Conservation (phyloP, 2,797 vertebrate genomes). For the Hydrolagus colliei region DNA sequence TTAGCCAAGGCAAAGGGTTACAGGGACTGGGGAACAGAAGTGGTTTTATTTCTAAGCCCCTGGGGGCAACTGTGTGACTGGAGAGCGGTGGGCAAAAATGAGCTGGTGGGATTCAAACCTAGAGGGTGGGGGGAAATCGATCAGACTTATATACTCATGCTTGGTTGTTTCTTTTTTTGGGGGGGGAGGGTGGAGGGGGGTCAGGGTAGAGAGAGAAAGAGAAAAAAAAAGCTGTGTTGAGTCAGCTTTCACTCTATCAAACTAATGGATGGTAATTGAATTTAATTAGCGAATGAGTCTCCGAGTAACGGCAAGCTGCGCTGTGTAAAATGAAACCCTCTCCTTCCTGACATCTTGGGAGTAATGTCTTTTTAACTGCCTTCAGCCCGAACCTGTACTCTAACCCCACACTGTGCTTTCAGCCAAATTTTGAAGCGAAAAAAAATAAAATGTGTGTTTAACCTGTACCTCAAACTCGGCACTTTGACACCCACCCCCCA, state of each 20-base stretch:
- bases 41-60: constrained; percentile 39
- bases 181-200: too few species aligned
- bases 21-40: neutral
- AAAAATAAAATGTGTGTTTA: too few species aligned
- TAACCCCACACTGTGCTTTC: too few species aligned
- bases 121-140: constrained; percentile 47
- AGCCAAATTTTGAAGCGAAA: too few species aligned
- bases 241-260: constrained; percentile 88
- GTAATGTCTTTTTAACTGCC: constrained; percentile 31
- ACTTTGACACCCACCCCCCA: too few species aligned
- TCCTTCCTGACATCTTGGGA: constrained; percentile 37
- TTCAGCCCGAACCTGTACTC: neutral
- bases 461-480: too few species aligned
- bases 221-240: constrained; percentile 86
- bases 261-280: constrained; percentile 95
- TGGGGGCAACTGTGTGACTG: constrained; percentile 44
- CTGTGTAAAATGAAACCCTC: constrained; percentile 67
- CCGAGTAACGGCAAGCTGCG: constrained; percentile 63
- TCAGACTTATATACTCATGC: too few species aligned
- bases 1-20: neutral
- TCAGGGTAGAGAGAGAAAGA: too few species aligned
- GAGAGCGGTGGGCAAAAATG: constrained; percentile 41
- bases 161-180: too few species aligned
- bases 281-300: constrained; percentile 96
- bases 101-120: constrained; percentile 60